Evolutionary conservation across 92 coral and sea anemone genomes (phyloP).

Genomic region (Pocillopora grandis): DNA sequence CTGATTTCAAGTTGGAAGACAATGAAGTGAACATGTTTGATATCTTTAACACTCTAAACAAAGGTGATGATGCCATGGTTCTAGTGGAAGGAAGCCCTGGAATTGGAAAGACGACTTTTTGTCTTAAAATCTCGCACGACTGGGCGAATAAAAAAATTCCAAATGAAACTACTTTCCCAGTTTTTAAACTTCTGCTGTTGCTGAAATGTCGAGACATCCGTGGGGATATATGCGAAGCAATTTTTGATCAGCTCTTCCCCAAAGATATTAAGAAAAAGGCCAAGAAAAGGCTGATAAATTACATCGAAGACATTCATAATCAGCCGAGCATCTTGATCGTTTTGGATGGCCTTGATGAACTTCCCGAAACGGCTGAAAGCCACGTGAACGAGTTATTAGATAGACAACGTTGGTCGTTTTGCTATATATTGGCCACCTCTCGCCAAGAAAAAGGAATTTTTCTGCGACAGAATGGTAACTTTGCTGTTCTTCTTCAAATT

Average conservation of each 20-base stretch:
- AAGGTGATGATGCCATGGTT: neutral
- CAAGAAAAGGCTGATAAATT: too few species aligned
- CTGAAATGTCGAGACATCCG: too few species aligned
- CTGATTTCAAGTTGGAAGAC: neutral
- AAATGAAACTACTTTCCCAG: too few species aligned
- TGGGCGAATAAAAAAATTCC: too few species aligned
- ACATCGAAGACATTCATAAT: too few species aligned
- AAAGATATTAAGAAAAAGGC: too few species aligned
- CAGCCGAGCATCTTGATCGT: neutral
- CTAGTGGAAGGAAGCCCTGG: too few species aligned
- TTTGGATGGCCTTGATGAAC: neutral
- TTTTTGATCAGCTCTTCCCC: too few species aligned
- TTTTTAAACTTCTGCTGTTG: too few species aligned
- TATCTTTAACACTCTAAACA: neutral
- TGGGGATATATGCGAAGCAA: too few species aligned
- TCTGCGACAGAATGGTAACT: neutral
- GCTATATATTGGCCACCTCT: neutral
- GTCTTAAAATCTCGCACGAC: too few species aligned
- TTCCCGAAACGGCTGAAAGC: neutral
- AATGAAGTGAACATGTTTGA: neutral
- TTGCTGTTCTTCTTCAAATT: neutral
- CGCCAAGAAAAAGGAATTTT: neutral
- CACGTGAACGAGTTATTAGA: neutral
- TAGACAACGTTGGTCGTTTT: neutral
- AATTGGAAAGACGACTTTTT: too few species aligned